Base-by-base conservation (phyloP, 2,888 invertebrate genomes). In the Neria commutata region DNA sequence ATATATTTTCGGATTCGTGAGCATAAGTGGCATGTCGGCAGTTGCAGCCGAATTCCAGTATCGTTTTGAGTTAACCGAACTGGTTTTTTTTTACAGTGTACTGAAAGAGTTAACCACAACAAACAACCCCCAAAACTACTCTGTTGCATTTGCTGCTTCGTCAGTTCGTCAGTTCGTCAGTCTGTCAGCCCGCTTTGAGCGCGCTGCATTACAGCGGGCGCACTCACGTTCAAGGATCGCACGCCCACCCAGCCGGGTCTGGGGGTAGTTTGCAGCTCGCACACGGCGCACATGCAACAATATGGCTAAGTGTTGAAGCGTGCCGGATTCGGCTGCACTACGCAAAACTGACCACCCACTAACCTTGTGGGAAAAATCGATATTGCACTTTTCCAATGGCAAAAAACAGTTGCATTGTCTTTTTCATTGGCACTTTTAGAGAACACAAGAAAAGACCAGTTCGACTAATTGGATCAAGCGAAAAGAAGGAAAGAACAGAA, bases 331-430 rank as follows among this genome's bases (percentile, higher is more conserved):
- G 29, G 17, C 33, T 33, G n/a, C n/a, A n/a, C 47, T 47, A 34
- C 54, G 54, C 54, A 37, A 55, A 34, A 51, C 51, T 64, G 61
- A 64, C 69, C 70, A 71, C 69, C 69, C 70, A 67, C 68, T 69
- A 68, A 68, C 69, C 69, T 70, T 71, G n/a, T n/a, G 72, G 67
- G 73, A 72, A 72, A 74, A 74, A 74, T 72, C 73, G 66, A 74
- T 74, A 71, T 56, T 73, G 72, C 72, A 73, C 60, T 65, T 60
- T 59, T 54, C 66, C 63, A 64, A 66, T 68, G 67, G 61, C 54
- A 63, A 58, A 48, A 3, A 40, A 4, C 21, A 10, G 1, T 24
- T n/a, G n/a, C n/a, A n/a, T n/a, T n/a, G n/a, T n/a, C n/a, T n/a
- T n/a, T n/a, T n/a, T n/a, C n/a, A n/a, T n/a, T n/a, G n/a, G n/a